Evolutionary conservation across 2,888 invertebrate species (phyloP), one percentile per base, ranked within the genome.

Genomic region (Mamestra brassicae): DNA sequence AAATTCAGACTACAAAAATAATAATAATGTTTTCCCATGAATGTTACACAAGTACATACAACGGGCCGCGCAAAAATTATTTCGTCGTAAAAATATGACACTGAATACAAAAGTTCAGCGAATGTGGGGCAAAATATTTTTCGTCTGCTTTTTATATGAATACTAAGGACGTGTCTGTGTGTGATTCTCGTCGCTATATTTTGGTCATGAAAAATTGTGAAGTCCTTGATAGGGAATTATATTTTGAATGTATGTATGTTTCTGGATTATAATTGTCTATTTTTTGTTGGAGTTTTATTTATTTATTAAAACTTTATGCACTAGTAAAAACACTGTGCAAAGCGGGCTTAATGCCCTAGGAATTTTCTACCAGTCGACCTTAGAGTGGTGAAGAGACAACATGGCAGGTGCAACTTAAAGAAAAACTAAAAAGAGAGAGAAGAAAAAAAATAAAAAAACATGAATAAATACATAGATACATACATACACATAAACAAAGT

Each of bases 21-120:
- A 69, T 38, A 58, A 64, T 50, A 17, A 54, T 47, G 26, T 17
- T 17, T 38, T 15, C 11, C 26, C 57, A 72, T 71, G 74, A 79
- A 79, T 71, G 64, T 68, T 57, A 79, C 45, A 26, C 62, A 62
- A 62, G 62, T 61, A 61, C 61, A 61, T 61, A 61, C 64, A 61
- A 34, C 54, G 60, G 54, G 61, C 58, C 84, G 50, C 36, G 61
- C 57, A 73, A 77, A 83, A 84, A 82, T 80, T 80, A 83, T 81
- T 74, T 83, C 60, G 38, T 74, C 74, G 74, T 77, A 64, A 76
- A 83, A 84, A 83, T 80, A 67, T 81, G 83, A 84, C 74, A 68
- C 78, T 47, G 66, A 67, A 70, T 50, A 83, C 82, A 83, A 83
- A 81, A 62, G 69, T 81, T 80, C 54, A 63, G 38, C 81, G 74